Evolutionary conservation across 2,797 vertebrate species (phyloP).

Genomic region (Mormyrus proboscirostris): DNA sequence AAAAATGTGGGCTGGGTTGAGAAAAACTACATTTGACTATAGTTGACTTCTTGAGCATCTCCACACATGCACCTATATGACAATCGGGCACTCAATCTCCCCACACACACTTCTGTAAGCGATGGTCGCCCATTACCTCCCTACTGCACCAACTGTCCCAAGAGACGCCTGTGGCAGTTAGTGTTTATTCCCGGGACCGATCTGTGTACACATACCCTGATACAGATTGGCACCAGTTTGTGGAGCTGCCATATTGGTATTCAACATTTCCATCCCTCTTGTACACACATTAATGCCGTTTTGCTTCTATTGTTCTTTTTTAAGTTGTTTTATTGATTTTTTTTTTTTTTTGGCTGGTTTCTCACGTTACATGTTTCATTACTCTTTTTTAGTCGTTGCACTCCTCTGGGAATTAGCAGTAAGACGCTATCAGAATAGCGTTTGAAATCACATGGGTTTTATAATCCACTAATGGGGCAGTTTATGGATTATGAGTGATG

Average conservation of each 20-base stretch:
- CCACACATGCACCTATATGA: not conserved
- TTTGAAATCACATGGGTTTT: not conserved
- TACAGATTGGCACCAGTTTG: not conserved
- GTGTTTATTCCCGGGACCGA: not conserved
- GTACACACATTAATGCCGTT: not conserved
- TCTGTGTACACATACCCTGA: not conserved
- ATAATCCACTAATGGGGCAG: not conserved
- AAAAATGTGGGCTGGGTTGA: not conserved
- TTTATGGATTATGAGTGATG: not conserved
- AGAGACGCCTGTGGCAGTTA: not conserved
- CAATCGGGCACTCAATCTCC: not conserved
- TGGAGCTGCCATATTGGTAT: not conserved
- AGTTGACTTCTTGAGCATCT: not conserved
- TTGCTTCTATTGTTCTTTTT: not conserved
- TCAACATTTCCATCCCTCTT: not conserved
- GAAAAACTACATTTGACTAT: not conserved
- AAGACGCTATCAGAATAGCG: not conserved
- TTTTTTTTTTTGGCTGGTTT: not conserved
- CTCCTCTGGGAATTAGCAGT: not conserved
- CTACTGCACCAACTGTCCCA: not conserved
- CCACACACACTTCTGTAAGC: not conserved
- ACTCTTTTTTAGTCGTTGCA: not conserved
- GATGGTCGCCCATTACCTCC: not conserved
- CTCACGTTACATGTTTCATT: not conserved
- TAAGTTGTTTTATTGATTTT: not conserved